Evolutionary conservation across 2,797 vertebrate species (phyloP), one percentile per base, ranked within the genome.

Genomic region (Phoeniculus purpureus): DNA sequence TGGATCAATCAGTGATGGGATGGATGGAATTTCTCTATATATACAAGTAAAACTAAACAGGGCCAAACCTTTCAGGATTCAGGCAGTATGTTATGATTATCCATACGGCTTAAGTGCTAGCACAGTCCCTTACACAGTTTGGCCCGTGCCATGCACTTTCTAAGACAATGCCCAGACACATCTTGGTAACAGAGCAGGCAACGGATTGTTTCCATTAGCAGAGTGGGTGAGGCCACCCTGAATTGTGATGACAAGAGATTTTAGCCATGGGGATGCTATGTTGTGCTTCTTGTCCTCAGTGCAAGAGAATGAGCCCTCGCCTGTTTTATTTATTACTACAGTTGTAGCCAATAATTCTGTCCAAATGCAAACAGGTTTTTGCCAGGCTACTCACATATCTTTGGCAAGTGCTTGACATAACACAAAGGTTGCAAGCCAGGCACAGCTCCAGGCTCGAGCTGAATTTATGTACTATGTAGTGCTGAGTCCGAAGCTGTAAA

Each of bases 281-380:
- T 84, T 84, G 74, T 86, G 61, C 86, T 88, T 59, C 64, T 88
- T 81, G 40, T 94, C 93, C 84, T 95, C 50, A 51, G 78, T 80
- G 55, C 67, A 84, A 19, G 45, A 70, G 81, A 94, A 67, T 43
- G 74, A 94, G 71, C 73, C 62, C 6, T 75, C 1, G 66, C 56
- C 83, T 93, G 75, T 67, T 90, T 93, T 91, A 86, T 91, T 95
- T 95, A 87, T 93, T 90, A 81, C 67, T 31, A 54, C 76, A 90
- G 75, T 83, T 90, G 68, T 82, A 91, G 78, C 78, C n/a, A 94
- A 47, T 92, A 93, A 80, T 88, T 93, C 86, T 90, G 75, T 76
- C 88, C 93, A 95, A 93, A 87, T 67, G 72, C 92, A 85, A 89
- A 82, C 60, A 94, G 91, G 78, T 82, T 91, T 94, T 93, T 95